Evolutionary conservation across 2,888 invertebrate species (phyloP).

Genomic region (Biston betularia): DNA sequence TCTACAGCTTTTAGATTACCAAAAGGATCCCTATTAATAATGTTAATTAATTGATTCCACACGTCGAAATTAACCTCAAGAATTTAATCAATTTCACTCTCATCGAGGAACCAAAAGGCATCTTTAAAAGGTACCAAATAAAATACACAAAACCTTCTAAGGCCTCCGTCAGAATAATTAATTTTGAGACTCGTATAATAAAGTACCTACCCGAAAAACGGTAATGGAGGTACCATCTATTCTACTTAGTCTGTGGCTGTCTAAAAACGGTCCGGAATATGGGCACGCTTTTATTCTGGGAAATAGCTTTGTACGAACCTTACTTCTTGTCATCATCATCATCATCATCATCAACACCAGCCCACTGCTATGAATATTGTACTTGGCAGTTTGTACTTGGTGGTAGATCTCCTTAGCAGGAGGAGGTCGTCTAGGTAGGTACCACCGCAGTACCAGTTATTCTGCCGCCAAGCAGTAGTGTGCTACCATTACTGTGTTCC

Average conservation of each 20-base stretch:
- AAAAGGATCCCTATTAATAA: background rate
- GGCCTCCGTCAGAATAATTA: slow-evolving; percentile 44
- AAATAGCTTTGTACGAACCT: slow-evolving; percentile 33
- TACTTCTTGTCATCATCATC: slow-evolving; percentile 41
- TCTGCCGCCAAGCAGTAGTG: too few species aligned
- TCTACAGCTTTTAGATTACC: too few species aligned
- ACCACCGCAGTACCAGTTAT: too few species aligned
- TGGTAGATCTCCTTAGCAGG: too few species aligned
- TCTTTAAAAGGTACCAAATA: slow-evolving; percentile 35
- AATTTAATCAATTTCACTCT: slow-evolving; percentile 11
- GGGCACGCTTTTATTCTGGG: slow-evolving; percentile 37
- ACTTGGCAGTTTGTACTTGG: too few species aligned
- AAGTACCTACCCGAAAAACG: slow-evolving; percentile 46
- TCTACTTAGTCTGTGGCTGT: slow-evolving; percentile 39
- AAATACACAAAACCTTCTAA: slow-evolving; percentile 42
- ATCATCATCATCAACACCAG: too few species aligned
- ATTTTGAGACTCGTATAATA: slow-evolving; percentile 47
- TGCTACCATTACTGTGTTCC: too few species aligned
- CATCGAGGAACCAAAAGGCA: slow-evolving; percentile 1
- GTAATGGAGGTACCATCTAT: slow-evolving; percentile 45
- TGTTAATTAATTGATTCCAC: slow-evolving; percentile 3
- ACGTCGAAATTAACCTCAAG: slow-evolving; percentile 11
- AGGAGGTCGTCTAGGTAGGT: too few species aligned
- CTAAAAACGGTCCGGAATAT: slow-evolving; percentile 42
- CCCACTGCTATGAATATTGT: too few species aligned